Conservation (phyloP, 1,140 invertebrate genomes). For the Platorchestia sp. region DNA sequence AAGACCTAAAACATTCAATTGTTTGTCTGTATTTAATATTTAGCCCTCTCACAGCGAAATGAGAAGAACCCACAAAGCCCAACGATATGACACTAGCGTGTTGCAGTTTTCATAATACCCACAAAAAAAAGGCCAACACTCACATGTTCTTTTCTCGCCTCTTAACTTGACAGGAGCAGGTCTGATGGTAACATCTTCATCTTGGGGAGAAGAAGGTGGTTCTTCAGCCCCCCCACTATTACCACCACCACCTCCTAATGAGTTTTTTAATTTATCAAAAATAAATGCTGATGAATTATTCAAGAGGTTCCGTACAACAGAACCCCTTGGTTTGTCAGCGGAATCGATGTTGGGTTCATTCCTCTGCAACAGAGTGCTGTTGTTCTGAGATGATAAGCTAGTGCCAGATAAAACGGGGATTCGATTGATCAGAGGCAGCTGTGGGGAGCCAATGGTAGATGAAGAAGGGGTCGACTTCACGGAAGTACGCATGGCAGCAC, state of each 20-base stretch:
- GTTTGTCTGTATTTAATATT: no score
- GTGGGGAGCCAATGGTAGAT: neutral
- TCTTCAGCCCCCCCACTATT: neutral
- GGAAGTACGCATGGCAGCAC: no score
- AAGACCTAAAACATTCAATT: no score
- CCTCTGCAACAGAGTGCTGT: neutral
- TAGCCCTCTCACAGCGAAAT: no score
- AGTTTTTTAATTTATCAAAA: neutral
- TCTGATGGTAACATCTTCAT: neutral
- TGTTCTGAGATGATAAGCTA: neutral
- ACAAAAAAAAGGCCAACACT: neutral
- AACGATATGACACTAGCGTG: no score
- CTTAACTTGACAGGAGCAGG: slow-evolving; percentile 20
- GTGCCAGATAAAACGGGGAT: neutral
- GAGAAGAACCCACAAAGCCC: no score
- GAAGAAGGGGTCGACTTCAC: neutral
- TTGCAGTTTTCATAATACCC: no score
- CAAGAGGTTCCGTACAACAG: neutral
- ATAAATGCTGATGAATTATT: neutral
- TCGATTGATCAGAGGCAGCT: neutral
- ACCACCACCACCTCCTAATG: neutral
- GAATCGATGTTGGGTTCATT: neutral
- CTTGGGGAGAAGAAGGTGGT: neutral
- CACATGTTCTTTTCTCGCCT: slow-evolving; percentile 5
- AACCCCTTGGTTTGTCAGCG: neutral